These are phyloP conservation scores for Phocides pigmalion DNA, from an alignment of 1,140 invertebrate genomes.

Conservation along the genomic window DNA sequence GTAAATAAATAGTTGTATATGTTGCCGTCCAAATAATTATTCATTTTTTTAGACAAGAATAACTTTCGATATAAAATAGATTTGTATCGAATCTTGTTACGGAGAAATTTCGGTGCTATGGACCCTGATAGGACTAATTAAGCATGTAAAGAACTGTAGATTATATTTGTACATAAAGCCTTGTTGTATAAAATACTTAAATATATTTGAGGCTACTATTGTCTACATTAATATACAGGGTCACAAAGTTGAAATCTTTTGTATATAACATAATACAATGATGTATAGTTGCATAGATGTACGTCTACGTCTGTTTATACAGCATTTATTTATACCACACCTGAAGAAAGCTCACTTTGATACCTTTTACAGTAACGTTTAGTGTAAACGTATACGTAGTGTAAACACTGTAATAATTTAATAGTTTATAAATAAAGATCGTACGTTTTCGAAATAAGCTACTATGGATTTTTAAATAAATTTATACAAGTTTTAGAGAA, in stretches of 20 bases:
- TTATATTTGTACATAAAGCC: slow-evolving; percentile 65
- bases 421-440: slow-evolving; percentile 9
- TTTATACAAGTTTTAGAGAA: background rate
- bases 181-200: slow-evolving; percentile 61
- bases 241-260: slow-evolving; percentile 64
- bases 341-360: slow-evolving; percentile 79
- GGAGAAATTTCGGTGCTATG: slow-evolving; percentile 58
- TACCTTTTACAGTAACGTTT: slow-evolving; percentile 53
- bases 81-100: slow-evolving; percentile 16
- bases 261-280: slow-evolving; percentile 55
- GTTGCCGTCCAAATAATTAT: slow-evolving; percentile 68
- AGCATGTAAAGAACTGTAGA: slow-evolving; percentile 45
- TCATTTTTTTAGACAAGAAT: slow-evolving; percentile 38
- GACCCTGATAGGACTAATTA: slow-evolving; percentile 56
- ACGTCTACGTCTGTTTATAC: slow-evolving; percentile 54
- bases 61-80: slow-evolving; percentile 37
- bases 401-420: slow-evolving; percentile 11
- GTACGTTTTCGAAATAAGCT: background rate
- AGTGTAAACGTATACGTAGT: slow-evolving; percentile 27
- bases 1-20: slow-evolving; percentile 57
- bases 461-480: background rate
- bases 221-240: slow-evolving; percentile 61
- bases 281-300: slow-evolving; percentile 48
- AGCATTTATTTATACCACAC: slow-evolving; percentile 80
- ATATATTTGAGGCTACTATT: slow-evolving; percentile 67